Conservation (phyloP, 2,113 vertebrate genomes). For the Nymphicus hollandicus region DNA sequence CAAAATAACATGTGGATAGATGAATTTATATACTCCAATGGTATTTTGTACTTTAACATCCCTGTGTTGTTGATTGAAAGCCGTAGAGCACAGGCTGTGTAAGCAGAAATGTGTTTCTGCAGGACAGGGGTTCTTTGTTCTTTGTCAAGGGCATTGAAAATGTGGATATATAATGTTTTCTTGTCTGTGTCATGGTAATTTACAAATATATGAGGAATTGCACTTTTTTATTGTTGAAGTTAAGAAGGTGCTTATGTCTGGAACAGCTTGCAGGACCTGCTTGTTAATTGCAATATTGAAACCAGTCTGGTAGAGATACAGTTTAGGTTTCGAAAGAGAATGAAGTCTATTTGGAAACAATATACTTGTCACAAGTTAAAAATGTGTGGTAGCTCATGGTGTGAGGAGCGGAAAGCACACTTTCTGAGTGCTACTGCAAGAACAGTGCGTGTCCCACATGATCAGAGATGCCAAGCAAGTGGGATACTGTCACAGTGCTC, state of each 20-base stretch:
- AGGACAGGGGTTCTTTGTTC: not conserved
- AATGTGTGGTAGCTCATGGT: not conserved
- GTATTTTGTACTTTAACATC: accelerated
- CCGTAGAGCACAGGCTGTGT: not conserved
- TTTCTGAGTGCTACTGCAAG: not conserved
- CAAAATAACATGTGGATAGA: not conserved
- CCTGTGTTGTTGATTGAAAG: not conserved
- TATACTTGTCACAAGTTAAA: not conserved
- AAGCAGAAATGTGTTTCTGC: not conserved
- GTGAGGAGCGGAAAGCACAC: not conserved
- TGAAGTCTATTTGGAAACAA: not conserved
- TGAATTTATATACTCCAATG: not conserved
- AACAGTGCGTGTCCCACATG: not conserved
- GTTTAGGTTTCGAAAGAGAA: not conserved
- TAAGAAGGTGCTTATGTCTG: not conserved
- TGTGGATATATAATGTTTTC: not conserved
- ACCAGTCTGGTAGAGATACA: not conserved
- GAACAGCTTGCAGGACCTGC: not conserved
- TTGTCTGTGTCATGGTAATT: not conserved
- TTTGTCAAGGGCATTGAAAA: not conserved
- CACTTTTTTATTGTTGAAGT: not conserved
- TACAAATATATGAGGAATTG: not conserved
- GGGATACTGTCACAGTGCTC: not conserved
- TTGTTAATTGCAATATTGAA: not conserved
- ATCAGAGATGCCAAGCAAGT: not conserved